Percentiles rank a stretch among this genome's conserved stretches.
Evolutionary conservation across 2,888 invertebrate species (phyloP).

Genomic region (Autographa pulchrina): DNA sequence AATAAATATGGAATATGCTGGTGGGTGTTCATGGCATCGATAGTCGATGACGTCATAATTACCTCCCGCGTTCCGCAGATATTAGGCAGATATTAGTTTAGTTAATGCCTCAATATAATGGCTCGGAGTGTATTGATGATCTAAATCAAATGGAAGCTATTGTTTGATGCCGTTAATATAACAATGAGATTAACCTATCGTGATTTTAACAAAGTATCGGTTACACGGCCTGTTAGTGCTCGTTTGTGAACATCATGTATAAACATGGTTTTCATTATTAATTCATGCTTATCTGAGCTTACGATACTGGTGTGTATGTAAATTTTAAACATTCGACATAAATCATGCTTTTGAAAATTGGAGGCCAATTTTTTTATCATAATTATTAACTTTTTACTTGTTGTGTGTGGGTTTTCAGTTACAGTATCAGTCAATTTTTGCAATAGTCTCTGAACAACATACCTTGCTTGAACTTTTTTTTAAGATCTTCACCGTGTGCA

Average conservation of each 20-base stretch:
- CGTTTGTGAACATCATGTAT: conserved; percentile 29
- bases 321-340: conserved; percentile 14
- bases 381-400: too few relatives aligned
- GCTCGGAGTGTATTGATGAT: conserved; percentile 65
- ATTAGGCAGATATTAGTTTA: conserved; percentile 67
- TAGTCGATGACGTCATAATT: conserved; percentile 68
- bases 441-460: too few relatives aligned
- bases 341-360: not conserved
- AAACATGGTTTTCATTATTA: conserved; percentile 18
- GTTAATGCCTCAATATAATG: conserved; percentile 69
- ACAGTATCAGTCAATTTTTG: too few relatives aligned
- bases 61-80: conserved; percentile 58
- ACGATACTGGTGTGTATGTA: conserved; percentile 11
- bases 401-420: too few relatives aligned
- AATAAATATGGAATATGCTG: conserved; percentile 5
- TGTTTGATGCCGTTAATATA: conserved; percentile 63
- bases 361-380: not conserved
- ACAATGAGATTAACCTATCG: conserved; percentile 64
- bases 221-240: conserved; percentile 16
- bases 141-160: conserved; percentile 72
- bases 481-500: too few relatives aligned
- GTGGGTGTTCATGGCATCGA: conserved; percentile 34
- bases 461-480: too few relatives aligned
- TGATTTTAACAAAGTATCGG: conserved; percentile 49
- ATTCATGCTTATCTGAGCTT: conserved; percentile 17